These are phyloP conservation scores for Phoenicopterus ruber DNA, from an alignment of 2,113 vertebrate genomes.

Conservation along the genomic window DNA sequence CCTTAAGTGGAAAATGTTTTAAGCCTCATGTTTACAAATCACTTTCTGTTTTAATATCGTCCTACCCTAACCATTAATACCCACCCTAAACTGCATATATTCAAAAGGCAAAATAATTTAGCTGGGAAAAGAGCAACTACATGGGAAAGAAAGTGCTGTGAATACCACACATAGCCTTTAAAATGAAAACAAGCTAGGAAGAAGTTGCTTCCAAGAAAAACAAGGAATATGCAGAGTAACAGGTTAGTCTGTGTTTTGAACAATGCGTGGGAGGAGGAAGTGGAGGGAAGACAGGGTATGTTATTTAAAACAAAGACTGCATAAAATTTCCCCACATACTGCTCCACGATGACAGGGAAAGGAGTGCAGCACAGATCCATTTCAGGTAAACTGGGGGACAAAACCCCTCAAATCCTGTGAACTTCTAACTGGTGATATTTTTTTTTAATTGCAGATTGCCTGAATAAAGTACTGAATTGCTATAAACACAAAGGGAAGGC, in stretches of 20 bases:
- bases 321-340: not conserved
- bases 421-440: not conserved
- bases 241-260: slow-evolving; percentile 59
- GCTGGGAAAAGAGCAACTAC: slow-evolving; percentile 23
- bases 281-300: not conserved
- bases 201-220: slow-evolving; percentile 59
- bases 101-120: not conserved
- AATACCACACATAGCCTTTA: slow-evolving; percentile 26
- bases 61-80: not conserved
- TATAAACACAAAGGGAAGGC: not conserved
- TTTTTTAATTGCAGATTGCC: not conserved
- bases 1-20: not conserved
- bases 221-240: slow-evolving; percentile 40
- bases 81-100: not conserved
- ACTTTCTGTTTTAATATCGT: not conserved
- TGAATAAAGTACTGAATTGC: not conserved
- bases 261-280: slow-evolving; percentile 47
- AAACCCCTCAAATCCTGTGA: not conserved
- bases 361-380: not conserved
- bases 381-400: not conserved
- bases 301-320: slow-evolving; percentile 30
- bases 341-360: not conserved
- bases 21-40: not conserved
- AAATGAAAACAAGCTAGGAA: slow-evolving; percentile 40
- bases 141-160: not conserved